A percentile compares a stretch with the other conserved stretches of the same genome.
Evolutionary conservation across 2,888 invertebrate genomes (phyloP).

Genomic region (Tholera decimalis): DNA sequence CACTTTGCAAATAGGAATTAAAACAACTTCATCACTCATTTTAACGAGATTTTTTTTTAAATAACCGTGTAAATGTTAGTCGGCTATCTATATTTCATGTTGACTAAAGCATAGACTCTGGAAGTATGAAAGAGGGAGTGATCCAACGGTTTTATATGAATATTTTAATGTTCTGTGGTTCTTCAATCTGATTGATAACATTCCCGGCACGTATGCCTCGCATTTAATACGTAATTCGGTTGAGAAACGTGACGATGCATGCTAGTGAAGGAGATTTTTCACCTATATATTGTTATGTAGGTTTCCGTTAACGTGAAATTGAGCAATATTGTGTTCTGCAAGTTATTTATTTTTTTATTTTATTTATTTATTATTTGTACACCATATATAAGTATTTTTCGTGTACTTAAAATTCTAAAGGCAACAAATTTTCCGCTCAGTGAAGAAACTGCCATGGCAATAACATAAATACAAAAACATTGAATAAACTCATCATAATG

Average conservation of each 20-base stretch:
- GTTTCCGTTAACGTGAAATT: not conserved
- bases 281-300: not conserved
- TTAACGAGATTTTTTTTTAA: not conserved
- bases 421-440: too few relatives aligned
- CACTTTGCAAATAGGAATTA: not conserved
- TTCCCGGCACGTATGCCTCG: constrained; percentile 37
- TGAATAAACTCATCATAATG: too few relatives aligned
- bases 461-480: too few relatives aligned
- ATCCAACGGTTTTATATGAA: constrained; percentile 2
- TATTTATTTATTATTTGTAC: too few relatives aligned
- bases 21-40: not conserved
- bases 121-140: not conserved
- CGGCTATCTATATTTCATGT: too few relatives aligned
- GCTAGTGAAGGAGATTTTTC: not conserved
- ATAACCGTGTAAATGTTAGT: not conserved
- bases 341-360: not conserved
- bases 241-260: constrained; percentile 21
- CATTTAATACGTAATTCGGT: not conserved
- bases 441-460: too few relatives aligned
- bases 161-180: constrained; percentile 20
- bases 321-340: not conserved
- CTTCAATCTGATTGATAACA: constrained; percentile 17
- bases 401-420: too few relatives aligned
- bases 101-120: too few relatives aligned
- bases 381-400: too few relatives aligned